Base-by-base conservation (phyloP, 2,888 invertebrate species). In the Neoascia interrupta region DNA sequence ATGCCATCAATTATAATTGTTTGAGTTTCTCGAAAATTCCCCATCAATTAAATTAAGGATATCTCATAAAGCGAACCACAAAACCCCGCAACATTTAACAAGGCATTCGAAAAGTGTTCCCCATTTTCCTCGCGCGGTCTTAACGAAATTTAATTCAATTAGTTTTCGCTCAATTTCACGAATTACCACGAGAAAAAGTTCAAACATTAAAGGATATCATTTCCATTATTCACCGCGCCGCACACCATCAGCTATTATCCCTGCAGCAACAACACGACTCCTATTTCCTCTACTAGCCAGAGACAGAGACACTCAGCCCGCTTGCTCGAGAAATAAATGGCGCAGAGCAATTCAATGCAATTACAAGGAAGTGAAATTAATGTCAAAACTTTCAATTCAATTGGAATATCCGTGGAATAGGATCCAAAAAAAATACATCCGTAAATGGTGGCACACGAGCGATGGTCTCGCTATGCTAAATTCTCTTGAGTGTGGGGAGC, bases 351-450 rank as follows among this genome's bases (percentile, higher is more conserved):
- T 79, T 73, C 79, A 68, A 79, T 79, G 79, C 79, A 79, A 79
- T 79, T 73, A 79, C 79, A 54, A 49, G 11, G 43, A 73, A 79
- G 66, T 73, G 43, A 60, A 79, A 79, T 79, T 73, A 79, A 79
- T 79, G 79, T 73, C 60, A 72, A 79, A 79, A 79, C 66, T 79
- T 79, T 79, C 73, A 73, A 61, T 79, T 68, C 73, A 79, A 73
- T 79, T 66, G 73, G 49, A 72, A 73, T 79, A 79, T 61, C 66
- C 61, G 19, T 18, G 28, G 60, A 60, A 47, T 43, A 15, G 56
- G 36, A 51, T 72, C 36, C 66, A 51, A 73, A 58, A 58, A 43
- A 68, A 60, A 49, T 19, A 41, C 36, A 28, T 51, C 34, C 49
- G 31, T 8, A 36, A n/a, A n/a, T n/a, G n/a, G 6, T 10, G 26